phyloP scores from a whole-genome alignment of 1,140 invertebrate genomes.

The Nymphalis io region DNA sequence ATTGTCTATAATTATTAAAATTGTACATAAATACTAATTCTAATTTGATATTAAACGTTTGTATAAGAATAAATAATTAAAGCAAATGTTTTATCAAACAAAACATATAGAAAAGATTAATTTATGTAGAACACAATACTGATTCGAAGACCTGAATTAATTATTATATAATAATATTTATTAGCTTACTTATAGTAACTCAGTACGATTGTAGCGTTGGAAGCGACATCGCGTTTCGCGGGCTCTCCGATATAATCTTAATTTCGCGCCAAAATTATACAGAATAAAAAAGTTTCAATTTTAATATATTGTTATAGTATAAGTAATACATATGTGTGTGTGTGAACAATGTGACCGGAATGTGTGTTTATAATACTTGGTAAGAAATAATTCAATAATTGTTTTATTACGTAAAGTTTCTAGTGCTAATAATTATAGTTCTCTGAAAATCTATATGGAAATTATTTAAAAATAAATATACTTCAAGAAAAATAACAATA shows the following conservation, averaged over 20 bases:
- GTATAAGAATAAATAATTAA: too few species aligned
- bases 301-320: background rate
- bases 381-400: too few species aligned
- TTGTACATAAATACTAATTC: too few species aligned
- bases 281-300: background rate
- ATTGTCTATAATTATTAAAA: too few species aligned
- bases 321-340: constrained; percentile 5
- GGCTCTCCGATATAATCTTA: background rate
- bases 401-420: too few species aligned
- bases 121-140: background rate
- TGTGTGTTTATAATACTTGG: background rate
- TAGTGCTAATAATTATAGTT: too few species aligned
- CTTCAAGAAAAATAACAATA: too few species aligned
- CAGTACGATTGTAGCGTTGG: constrained; percentile 11
- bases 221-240: constrained; percentile 1
- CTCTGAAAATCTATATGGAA: too few species aligned
- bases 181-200: constrained; percentile 10
- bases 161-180: constrained; percentile 10
- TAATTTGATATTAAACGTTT: too few species aligned
- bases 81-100: too few species aligned
- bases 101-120: too few species aligned
- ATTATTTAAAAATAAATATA: too few species aligned
- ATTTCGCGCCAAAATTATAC: constrained; percentile 16
- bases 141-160: background rate
- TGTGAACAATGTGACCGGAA: background rate